A percentile compares a stretch with the other conserved stretches of the same genome.
Evolutionary conservation across 2,888 invertebrate genomes (phyloP).

Genomic region (Protophormia terraenovae): DNA sequence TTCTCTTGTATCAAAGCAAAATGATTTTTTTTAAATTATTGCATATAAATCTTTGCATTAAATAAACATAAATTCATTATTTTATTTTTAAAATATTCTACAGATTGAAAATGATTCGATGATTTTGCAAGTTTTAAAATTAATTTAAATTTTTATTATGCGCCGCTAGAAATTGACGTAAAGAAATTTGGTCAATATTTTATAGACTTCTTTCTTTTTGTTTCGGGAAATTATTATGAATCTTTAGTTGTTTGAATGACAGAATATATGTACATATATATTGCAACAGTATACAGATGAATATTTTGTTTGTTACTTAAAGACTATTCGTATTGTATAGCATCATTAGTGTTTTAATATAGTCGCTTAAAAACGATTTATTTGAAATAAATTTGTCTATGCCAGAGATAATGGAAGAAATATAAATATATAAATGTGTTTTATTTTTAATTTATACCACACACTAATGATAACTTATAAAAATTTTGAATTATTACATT

Average conservation of each 20-base stretch:
- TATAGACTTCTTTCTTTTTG: not conserved
- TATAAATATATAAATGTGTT: too few relatives aligned
- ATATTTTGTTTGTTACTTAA: not conserved
- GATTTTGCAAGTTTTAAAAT: not conserved
- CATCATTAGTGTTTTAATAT: not conserved
- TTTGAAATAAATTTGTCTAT: not conserved
- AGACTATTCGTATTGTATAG: not conserved
- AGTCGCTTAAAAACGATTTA: not conserved
- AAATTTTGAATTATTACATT: too few relatives aligned
- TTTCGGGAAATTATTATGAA: not conserved
- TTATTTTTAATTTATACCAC: too few relatives aligned
- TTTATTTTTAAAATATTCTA: not conserved
- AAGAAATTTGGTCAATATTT: not conserved
- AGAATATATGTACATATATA: too few relatives aligned
- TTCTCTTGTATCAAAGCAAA: not conserved
- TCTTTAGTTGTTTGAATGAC: not conserved
- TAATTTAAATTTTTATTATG: slow-evolving; percentile 9
- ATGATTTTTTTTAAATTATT: slow-evolving; percentile 10
- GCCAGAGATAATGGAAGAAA: not conserved
- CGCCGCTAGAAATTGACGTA: slow-evolving; percentile 13
- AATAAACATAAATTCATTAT: slow-evolving; percentile 12
- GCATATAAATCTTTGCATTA: slow-evolving; percentile 30
- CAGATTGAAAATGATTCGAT: not conserved
- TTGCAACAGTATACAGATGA: not conserved
- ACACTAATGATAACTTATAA: too few relatives aligned